These are phyloP conservation scores for Acipenser transmontanus DNA, from an alignment of 2,797 vertebrate species.

Conservation along the genomic window DNA sequence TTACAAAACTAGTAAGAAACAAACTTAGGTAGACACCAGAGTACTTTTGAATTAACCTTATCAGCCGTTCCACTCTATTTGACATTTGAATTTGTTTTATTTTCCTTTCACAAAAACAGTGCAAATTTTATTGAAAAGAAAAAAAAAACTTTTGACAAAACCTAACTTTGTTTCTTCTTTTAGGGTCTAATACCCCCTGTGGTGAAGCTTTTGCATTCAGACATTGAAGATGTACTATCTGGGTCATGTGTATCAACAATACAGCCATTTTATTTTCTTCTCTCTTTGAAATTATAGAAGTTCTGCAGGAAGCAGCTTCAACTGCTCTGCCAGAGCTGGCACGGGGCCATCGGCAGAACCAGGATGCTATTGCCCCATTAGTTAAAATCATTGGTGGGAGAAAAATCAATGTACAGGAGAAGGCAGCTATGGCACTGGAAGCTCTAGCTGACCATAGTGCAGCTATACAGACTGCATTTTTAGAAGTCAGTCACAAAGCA, in stretches of 20 bases:
- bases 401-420: conserved; percentile 49
- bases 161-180: conserved; percentile 18
- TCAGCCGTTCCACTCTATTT: too few relatives aligned
- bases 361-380: conserved; percentile 47
- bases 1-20: not conserved
- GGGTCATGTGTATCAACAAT: conserved; percentile 46
- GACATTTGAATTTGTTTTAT: too few relatives aligned
- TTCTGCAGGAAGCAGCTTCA: conserved; percentile 48
- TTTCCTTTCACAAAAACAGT: too few relatives aligned
- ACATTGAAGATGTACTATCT: conserved; percentile 53
- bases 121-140: too few relatives aligned
- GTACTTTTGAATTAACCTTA: not conserved
- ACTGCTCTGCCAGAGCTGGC: conserved; percentile 56
- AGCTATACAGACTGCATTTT: conserved; percentile 49
- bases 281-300: conserved; percentile 37
- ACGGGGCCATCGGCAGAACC: conserved; percentile 44
- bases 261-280: conserved; percentile 20
- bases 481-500: conserved; percentile 45
- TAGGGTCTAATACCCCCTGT: conserved; percentile 53
- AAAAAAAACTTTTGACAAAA: too few relatives aligned
- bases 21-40: not conserved
- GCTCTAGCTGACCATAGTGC: conserved; percentile 49
- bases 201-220: conserved; percentile 43
- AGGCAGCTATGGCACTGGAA: conserved; percentile 57
- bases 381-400: conserved; percentile 50